Base-by-base conservation (phyloP, 2,797 vertebrate genomes). In the Pipistrellus nathusii region DNA sequence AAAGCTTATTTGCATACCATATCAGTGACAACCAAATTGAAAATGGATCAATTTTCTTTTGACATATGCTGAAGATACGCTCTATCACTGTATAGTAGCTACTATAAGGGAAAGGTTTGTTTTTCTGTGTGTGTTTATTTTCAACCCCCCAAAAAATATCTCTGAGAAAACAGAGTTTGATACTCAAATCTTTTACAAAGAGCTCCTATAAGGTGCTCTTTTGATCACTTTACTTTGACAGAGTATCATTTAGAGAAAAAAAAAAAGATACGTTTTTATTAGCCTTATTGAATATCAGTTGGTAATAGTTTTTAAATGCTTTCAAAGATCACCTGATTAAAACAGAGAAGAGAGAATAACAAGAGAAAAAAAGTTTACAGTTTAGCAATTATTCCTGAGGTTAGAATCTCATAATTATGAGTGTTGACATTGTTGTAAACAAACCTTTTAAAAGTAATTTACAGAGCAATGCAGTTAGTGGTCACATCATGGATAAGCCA, bases 41-140 rank as follows among this genome's bases (percentile, higher is more conserved):
- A 94, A 94, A 89, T 44, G 15, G 30, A 44, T 64, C 62, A 35
- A 73, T 75, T 88, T 88, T 91, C 59, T 87, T 84, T 87, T 72
- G 86, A 86, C 32, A 35, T 53, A 66, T 62, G 41, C 48, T 81
- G 48, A 85, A 88, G 14, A 90, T 73, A 88, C 20, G 68, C 44
- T 38, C 46, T 90, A 71, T 41, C 46, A 68, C 0, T 20, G 2
- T 38, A 86, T 2, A 41, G 11, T 57, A 51, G 30, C 23, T 69
- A 90, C 32, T 68, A 9, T 62, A 80, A 91, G 20, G 55, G 9
- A 80, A 80, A 8, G 7, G 46, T 25, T 68, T 53, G 6, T 68
- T 87, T 72, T 82, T 68, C 18, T 68, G 11, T 59, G 25, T 62
- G 30, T n/a, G 6, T 64, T 68, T 32, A 15, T 66, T 66, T 66